These are phyloP conservation scores for Thelaira solivaga DNA, from an alignment of 2,888 invertebrate species.

Conservation along the genomic window DNA sequence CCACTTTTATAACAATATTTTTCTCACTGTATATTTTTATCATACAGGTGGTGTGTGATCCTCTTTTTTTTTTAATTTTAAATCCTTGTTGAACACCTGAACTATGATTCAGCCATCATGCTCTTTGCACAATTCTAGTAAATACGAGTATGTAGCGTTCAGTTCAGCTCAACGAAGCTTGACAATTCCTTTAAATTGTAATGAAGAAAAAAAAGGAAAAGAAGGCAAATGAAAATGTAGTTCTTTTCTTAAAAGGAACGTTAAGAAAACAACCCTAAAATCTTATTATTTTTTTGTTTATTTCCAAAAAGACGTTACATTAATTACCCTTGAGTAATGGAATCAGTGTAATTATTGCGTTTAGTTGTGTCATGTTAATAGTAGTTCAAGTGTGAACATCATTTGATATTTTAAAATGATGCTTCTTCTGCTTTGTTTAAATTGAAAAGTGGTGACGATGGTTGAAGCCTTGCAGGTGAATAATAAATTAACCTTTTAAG, in stretches of 20 bases:
- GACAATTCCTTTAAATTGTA: slow-evolving; percentile 45
- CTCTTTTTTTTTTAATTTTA: slow-evolving; percentile 16
- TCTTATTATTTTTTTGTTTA: too few species aligned
- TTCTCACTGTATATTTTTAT: slow-evolving; percentile 2
- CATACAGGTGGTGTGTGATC: slow-evolving; percentile 51
- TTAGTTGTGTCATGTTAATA: slow-evolving; percentile 31
- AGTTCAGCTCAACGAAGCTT: slow-evolving; percentile 40
- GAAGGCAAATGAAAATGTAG: slow-evolving; percentile 2
- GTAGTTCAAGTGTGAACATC: slow-evolving; percentile 59
- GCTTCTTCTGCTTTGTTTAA: background rate
- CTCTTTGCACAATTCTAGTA: too few species aligned
- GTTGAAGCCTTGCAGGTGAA: slow-evolving; percentile 42
- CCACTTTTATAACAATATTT: background rate
- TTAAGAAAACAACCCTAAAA: slow-evolving; percentile 29
- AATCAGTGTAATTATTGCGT: slow-evolving; percentile 42
- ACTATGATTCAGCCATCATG: too few species aligned
- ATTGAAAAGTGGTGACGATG: slow-evolving; percentile 1
- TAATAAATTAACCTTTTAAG: slow-evolving; percentile 39
- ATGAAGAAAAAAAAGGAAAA: slow-evolving; percentile 39
- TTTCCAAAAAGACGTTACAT: slow-evolving; percentile 53
- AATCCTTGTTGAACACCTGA: slow-evolving; percentile 56
- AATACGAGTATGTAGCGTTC: background rate
- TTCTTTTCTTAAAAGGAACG: background rate
- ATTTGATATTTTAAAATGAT: slow-evolving; percentile 56
- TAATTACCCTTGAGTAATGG: slow-evolving; percentile 14